Evolutionary conservation across 2,113 vertebrate genomes (phyloP).

Genomic region (Ovis canadensis): DNA sequence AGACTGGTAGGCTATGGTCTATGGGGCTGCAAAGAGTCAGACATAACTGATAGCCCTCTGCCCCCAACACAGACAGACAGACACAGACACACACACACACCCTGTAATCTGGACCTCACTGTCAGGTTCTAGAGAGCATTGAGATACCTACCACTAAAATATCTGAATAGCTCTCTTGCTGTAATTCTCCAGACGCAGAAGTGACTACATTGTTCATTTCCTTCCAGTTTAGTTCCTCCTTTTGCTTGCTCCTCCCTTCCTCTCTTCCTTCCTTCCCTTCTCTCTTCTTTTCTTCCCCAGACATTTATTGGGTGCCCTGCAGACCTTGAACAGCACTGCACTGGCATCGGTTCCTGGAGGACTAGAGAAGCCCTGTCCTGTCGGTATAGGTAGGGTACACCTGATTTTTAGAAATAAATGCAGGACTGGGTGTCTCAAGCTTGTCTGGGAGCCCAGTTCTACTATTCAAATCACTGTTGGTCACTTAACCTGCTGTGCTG

Average conservation of each 20-base stretch:
- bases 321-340: background rate
- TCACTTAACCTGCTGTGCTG: slow-evolving; percentile 65
- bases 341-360: background rate
- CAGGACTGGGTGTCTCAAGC: background rate
- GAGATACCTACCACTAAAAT: background rate
- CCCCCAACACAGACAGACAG: background rate
- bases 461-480: slow-evolving; percentile 50
- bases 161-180: background rate
- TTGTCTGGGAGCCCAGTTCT: background rate
- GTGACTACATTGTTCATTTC: background rate
- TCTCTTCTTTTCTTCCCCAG: background rate
- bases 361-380: background rate
- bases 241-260: background rate
- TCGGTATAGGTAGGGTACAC: background rate
- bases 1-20: background rate
- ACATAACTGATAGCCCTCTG: background rate
- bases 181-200: background rate
- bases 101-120: background rate
- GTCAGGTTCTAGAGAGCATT: background rate
- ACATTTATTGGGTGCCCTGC: background rate
- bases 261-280: background rate
- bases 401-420: background rate
- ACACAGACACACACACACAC: background rate
- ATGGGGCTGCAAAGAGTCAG: background rate
- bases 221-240: background rate